Percentiles rank a stretch among this genome's conserved stretches.
phyloP scores from a whole-genome alignment of 2,888 invertebrate genomes.

The Auanema freiburgensis region DNA sequence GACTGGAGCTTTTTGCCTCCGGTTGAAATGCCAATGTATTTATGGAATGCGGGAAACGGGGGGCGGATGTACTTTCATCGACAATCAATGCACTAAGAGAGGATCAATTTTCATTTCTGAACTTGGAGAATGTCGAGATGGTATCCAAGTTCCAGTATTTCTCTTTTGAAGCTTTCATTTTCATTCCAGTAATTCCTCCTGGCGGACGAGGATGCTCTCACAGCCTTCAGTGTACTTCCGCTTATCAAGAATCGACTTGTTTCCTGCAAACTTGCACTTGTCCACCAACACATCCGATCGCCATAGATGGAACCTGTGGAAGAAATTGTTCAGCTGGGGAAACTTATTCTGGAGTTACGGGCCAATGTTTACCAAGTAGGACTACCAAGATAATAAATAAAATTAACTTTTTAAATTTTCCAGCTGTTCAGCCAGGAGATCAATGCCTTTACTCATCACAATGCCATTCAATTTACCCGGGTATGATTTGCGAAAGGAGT shows the following conservation, averaged over 20 bases:
- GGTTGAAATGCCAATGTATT: constrained; percentile 55
- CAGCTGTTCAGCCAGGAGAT: constrained; percentile 62
- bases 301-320: constrained; percentile 64
- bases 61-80: constrained; percentile 61
- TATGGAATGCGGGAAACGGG: constrained; percentile 60
- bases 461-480: constrained; percentile 58
- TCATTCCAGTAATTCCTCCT: constrained; percentile 61
- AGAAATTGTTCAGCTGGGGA: constrained; percentile 51
- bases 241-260: constrained; percentile 48
- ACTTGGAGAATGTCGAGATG: constrained; percentile 62
- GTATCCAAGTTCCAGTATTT: constrained; percentile 23
- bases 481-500: constrained; percentile 59
- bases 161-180: background rate
- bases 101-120: constrained; percentile 64
- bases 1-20: constrained; percentile 61
- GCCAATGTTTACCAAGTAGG: constrained; percentile 56
- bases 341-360: constrained; percentile 61
- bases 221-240: constrained; percentile 60
- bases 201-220: constrained; percentile 62
- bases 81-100: constrained; percentile 58
- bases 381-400: background rate
- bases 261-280: constrained; percentile 59
- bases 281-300: constrained; percentile 55
- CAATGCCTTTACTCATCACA: constrained; percentile 62
- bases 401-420: constrained; percentile 17